Percentiles rank a stretch among this genome's conserved stretches.
Evolutionary conservation across 92 coral and sea anemone genomes (phyloP).

Genomic region (Heliopora coerulea): DNA sequence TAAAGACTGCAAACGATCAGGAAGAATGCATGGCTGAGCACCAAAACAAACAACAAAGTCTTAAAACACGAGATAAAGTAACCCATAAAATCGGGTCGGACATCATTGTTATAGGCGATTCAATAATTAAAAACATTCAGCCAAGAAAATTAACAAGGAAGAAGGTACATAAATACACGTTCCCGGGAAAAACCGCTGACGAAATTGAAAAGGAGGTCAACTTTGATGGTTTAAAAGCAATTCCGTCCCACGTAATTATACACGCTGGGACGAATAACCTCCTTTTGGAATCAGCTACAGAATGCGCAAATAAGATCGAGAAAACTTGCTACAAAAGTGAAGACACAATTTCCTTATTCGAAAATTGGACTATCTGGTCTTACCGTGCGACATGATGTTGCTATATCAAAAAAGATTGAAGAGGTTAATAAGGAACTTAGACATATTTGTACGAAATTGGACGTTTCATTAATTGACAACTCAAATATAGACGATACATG

Average conservation of each 20-base stretch:
- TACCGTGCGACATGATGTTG: too few relatives aligned
- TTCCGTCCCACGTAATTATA: constrained; percentile 47
- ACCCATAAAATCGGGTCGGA: too few relatives aligned
- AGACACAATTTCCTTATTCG: constrained; percentile 37
- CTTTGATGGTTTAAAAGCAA: too few relatives aligned
- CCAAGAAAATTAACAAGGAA: constrained; percentile 46
- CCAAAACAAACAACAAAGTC: too few relatives aligned
- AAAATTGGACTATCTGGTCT: constrained; percentile 54
- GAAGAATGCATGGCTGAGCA: too few relatives aligned
- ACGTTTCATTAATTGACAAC: too few relatives aligned
- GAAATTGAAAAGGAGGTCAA: constrained; percentile 7
- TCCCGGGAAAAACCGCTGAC: constrained; percentile 55
- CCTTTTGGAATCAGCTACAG: constrained; percentile 28
- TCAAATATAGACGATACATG: too few relatives aligned
- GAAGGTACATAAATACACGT: constrained; percentile 45
- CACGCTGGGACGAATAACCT: constrained; percentile 58
- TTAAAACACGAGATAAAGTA: too few relatives aligned
- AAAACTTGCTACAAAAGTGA: constrained; percentile 14
- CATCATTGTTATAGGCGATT: constrained; percentile 41
- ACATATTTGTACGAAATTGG: too few relatives aligned
- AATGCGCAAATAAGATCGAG: constrained; percentile 40
- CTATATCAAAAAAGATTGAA: too few relatives aligned
- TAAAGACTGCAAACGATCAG: too few relatives aligned
- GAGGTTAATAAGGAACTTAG: too few relatives aligned
- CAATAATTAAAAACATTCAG: constrained; percentile 49